phyloP scores from a whole-genome alignment of 2,888 invertebrate species.

The Athalia rosae region DNA sequence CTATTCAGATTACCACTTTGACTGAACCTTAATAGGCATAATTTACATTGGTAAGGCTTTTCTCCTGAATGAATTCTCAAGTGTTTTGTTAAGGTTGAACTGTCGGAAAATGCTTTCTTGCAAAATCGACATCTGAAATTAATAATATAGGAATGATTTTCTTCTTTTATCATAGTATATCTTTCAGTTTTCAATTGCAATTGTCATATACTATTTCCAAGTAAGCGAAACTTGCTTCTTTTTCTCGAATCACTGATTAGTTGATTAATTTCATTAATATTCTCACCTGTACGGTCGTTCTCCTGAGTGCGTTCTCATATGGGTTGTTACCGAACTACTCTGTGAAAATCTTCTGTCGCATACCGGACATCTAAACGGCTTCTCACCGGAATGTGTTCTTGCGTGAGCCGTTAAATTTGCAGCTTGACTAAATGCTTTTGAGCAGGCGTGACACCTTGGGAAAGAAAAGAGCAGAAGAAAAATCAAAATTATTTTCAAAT shows the following conservation, averaged over 20 bases:
- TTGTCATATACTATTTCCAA: too few relatives aligned
- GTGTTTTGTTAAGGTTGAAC: slow-evolving; percentile 98
- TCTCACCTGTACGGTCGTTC: slow-evolving; percentile 92
- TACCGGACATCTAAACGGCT: slow-evolving; percentile 97
- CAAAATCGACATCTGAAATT: slow-evolving; percentile 89
- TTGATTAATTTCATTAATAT: slow-evolving; percentile 25
- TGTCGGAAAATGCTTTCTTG: slow-evolving; percentile 99
- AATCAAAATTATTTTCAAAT: background rate
- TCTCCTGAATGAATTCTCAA: slow-evolving; percentile 92
- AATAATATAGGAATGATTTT: slow-evolving; percentile 22
- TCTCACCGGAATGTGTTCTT: slow-evolving; percentile 96
- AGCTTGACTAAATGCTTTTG: slow-evolving; percentile 98
- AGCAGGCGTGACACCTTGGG: slow-evolving; percentile 88
- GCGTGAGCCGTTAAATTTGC: slow-evolving; percentile 99
- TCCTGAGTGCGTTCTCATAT: slow-evolving; percentile 99
- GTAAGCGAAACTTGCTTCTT: background rate
- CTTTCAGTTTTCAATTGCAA: background rate
- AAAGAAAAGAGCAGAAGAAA: background rate
- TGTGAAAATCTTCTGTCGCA: slow-evolving; percentile 98
- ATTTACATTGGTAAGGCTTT: slow-evolving; percentile 98
- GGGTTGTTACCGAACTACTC: slow-evolving; percentile 96
- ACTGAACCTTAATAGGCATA: slow-evolving; percentile 96
- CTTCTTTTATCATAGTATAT: background rate
- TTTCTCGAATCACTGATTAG: slow-evolving; percentile 7
- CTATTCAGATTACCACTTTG: slow-evolving; percentile 99